Base-by-base conservation (phyloP, 2,888 invertebrate genomes). In the Zelleria hepariella region DNA sequence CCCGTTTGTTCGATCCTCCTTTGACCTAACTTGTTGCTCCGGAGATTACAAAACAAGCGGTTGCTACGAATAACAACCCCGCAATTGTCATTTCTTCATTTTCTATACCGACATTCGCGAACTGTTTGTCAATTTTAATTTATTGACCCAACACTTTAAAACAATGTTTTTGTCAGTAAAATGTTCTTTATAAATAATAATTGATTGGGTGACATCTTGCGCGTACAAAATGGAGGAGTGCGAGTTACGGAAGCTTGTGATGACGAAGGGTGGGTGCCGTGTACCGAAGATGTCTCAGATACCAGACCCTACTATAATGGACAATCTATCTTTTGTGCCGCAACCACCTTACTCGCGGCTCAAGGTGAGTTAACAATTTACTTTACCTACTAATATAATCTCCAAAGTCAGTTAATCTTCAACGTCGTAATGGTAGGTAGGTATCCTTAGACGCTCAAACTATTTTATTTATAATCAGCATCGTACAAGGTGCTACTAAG, bases 201-300 rank as follows among this genome's bases (percentile, higher is more conserved):
- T n/a, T n/a, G n/a, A n/a, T n/a, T n/a, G n/a, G n/a, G n/a, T 42
- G 32, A 42, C 32, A 2, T 15, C 32, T 42, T 5, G 32, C 15
- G 15, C 15, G 10, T 15, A 42, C 5, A 69, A 64, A 64, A 88
- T 88, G 88, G 73, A 88, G 48, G 88, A 87, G 62, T 78, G 85
- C 26, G 86, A 89, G 52, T 61, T 89, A 25, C 75, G 85, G 51
- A 86, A 83, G 65, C 70, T 89, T 5, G 67, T 88, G 62, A 77
- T 75, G 61, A 84, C 88, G 55, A 89, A 86, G 71, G 83, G 86
- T 75, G 85, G 86, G 21, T 85, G 88, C 63, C 72, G 80, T 23
- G 69, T 88, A 7, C 89, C 88, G 6, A 64, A 66, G 20, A 80
- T 89, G 84, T 66, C 66, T 27, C 86, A 87, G 0, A 69, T 86